Conservation (phyloP, 1,140 invertebrate genomes). For the Neocloeon triangulifer region DNA sequence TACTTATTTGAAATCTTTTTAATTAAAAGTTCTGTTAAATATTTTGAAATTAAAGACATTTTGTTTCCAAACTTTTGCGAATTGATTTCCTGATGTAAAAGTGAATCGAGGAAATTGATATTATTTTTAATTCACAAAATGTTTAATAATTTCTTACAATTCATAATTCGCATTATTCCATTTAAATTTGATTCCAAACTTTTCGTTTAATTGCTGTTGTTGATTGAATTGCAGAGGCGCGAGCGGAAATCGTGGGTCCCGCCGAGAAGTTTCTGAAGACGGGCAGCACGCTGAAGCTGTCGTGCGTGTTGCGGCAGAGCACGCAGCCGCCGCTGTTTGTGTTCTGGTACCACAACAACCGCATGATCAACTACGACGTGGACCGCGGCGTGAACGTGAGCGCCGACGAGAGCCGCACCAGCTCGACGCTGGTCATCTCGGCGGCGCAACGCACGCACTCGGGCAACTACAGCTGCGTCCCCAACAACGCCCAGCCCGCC, state of each 20-base stretch:
- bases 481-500: slow-evolving; percentile 61
- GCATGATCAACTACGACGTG: slow-evolving; percentile 74
- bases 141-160: too few relatives aligned
- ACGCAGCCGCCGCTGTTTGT: slow-evolving; percentile 62
- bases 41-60: too few relatives aligned
- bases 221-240: slow-evolving; percentile 46
- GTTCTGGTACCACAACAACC: slow-evolving; percentile 77
- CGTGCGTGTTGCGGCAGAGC: slow-evolving; percentile 55
- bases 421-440: slow-evolving; percentile 37
- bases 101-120: too few relatives aligned
- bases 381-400: slow-evolving; percentile 61
- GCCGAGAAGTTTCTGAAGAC: slow-evolving; percentile 67
- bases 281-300: slow-evolving; percentile 54
- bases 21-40: too few relatives aligned
- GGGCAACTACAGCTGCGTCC: slow-evolving; percentile 71
- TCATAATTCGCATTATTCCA: too few relatives aligned
- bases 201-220: too few relatives aligned
- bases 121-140: too few relatives aligned
- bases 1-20: too few relatives aligned
- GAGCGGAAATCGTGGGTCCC: slow-evolving; percentile 61
- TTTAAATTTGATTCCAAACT: too few relatives aligned
- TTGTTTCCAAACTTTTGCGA: too few relatives aligned
- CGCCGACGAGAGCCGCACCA: slow-evolving; percentile 14
- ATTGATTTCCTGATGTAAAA: too few relatives aligned
- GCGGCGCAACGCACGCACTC: slow-evolving; percentile 45